Conservation (phyloP, 2,113 vertebrate species). For the Phaethornis superciliosus region DNA sequence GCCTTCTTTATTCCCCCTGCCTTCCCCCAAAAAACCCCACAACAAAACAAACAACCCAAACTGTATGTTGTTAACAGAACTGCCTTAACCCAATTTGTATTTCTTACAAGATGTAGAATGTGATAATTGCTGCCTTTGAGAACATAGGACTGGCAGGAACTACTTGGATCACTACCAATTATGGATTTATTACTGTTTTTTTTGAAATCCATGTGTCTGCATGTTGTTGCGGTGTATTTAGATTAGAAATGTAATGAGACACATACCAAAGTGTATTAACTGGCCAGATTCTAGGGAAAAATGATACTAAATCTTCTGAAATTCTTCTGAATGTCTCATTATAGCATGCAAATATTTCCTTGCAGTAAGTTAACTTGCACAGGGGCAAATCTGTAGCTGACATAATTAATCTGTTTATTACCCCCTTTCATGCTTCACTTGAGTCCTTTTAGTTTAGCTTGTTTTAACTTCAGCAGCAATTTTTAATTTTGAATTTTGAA, state of each 20-base stretch:
- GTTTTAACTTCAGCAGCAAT: not conserved
- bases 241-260: not conserved
- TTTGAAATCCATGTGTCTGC: not conserved
- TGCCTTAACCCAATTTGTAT: not conserved
- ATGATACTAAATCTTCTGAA: not conserved
- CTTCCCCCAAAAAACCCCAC: too few relatives aligned
- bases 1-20: not conserved
- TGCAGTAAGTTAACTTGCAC: not conserved
- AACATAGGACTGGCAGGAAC: not conserved
- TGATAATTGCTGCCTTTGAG: not conserved
- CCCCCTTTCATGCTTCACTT: not conserved
- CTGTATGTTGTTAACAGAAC: not conserved
- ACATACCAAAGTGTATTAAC: not conserved
- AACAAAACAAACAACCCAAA: not conserved
- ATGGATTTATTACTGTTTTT: not conserved
- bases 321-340: not conserved
- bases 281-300: not conserved
- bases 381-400: not conserved
- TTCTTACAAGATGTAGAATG: not conserved
- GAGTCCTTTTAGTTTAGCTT: not conserved
- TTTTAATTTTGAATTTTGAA: not conserved
- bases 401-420: not conserved
- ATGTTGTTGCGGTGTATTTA: not conserved
- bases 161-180: constrained; percentile 14
- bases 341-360: not conserved